These are phyloP conservation scores for Picathartes gymnocephalus DNA, from an alignment of 2,113 vertebrate genomes.

Conservation along the genomic window DNA sequence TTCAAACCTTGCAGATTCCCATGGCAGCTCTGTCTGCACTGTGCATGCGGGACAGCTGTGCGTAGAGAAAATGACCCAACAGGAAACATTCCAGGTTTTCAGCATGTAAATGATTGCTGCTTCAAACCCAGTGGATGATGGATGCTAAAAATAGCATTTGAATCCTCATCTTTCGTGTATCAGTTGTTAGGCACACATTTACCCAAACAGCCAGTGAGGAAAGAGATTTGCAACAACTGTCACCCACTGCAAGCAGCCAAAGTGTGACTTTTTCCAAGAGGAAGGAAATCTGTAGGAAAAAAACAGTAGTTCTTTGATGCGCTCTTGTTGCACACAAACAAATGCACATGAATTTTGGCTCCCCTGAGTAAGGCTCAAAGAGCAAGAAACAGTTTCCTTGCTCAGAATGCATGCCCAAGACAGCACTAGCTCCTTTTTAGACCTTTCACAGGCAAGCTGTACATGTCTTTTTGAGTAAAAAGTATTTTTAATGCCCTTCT, in stretches of 20 bases:
- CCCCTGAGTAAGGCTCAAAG: background rate
- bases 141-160: background rate
- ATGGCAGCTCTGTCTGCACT: background rate
- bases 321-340: background rate
- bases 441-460: background rate
- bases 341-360: background rate
- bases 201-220: background rate
- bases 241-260: background rate
- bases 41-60: fast-evolving
- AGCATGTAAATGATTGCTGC: background rate
- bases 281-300: background rate
- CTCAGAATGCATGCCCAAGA: background rate
- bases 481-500: background rate
- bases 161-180: background rate
- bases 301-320: background rate
- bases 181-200: background rate
- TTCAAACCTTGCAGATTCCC: background rate
- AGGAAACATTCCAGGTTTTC: background rate
- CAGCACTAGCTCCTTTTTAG: background rate
- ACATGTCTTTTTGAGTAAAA: background rate
- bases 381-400: background rate
- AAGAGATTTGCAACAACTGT: background rate
- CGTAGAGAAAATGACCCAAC: background rate
- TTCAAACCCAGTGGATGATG: background rate
- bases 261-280: background rate